A percentile compares a stretch with the other conserved stretches of the same genome.
Evolutionary conservation across 23 tunicate genomes (phyloP).

Genomic region (Styela plicata): DNA sequence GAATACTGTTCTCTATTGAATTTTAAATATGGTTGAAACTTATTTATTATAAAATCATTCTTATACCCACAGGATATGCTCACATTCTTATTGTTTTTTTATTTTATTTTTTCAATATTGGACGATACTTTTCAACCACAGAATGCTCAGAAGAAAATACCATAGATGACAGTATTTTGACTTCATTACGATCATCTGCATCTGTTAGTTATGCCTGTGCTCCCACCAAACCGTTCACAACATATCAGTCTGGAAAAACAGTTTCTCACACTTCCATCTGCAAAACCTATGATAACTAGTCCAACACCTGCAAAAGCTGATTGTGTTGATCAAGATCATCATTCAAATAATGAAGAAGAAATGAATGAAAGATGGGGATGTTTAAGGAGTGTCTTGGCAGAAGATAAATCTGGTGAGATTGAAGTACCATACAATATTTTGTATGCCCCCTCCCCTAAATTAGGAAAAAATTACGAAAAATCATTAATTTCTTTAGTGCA

Average conservation of each 20-base stretch:
- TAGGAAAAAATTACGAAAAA: too few species aligned
- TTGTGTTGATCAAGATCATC: background rate
- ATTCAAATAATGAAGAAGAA: background rate
- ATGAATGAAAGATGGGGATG: conserved; percentile 26
- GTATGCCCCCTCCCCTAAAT: too few species aligned
- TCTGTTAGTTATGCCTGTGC: background rate
- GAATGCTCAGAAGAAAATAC: background rate
- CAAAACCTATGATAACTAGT: background rate
- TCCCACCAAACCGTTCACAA: background rate
- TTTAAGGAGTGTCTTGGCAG: conserved; percentile 5
- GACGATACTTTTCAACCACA: too few species aligned
- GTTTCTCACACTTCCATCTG: background rate
- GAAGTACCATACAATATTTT: background rate
- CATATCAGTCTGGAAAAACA: background rate
- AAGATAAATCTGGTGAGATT: conserved; percentile 8
- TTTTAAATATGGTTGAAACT: too few species aligned
- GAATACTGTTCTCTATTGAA: too few species aligned
- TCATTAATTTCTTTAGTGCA: too few species aligned
- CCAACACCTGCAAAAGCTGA: background rate
- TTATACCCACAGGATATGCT: too few species aligned
- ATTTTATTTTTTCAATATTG: too few species aligned
- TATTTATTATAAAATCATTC: too few species aligned
- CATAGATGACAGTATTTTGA: background rate
- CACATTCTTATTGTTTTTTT: too few species aligned
- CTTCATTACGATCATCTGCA: background rate